Base-by-base conservation (phyloP, 2,888 invertebrate genomes). In the Diploptera punctata region DNA sequence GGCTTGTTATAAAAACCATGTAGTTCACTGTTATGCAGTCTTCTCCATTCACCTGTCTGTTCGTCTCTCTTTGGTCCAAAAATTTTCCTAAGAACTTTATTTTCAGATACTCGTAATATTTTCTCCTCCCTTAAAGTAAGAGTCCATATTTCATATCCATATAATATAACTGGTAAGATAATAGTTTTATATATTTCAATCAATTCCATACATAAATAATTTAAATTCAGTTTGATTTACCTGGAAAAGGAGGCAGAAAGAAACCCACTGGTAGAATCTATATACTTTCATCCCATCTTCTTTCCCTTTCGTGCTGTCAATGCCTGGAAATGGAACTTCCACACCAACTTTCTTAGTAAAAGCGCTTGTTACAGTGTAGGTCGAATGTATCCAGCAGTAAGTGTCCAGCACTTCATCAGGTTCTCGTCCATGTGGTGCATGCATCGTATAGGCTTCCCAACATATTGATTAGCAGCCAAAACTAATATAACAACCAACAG, bases 311-410 rank as follows among this genome's bases (percentile, higher is more conserved):
- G 83, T 78, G 70, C 84, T 79, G 81, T 85, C 81, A 78, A 84
- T 80, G 2, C 83, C 84, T 29, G 82, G 83, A 75, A 82, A 82
- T 1, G 82, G 82, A 2, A 83, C 93, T 78, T 93, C 91, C 75
- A 88, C 87, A 44, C 94, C 94, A 75, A 92, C 90, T 81, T 89
- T 91, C 85, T 93, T 93, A 79, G 88, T 87, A 83, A 93, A 94
- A 7, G 62, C 57, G 1, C 47, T 19, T 31, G 60, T 80, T 76
- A 97, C 89, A 67, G 94, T 93, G 82, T 95, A 97, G 70, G 97
- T 97, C 78, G 95, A 95, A 84, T 96, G 96, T 80, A 97, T 96
- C 97, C 97, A 97, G 84, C 97, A 97, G 83, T 93, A 97, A 52
- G 97, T 97, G 84, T 97, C 95, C 78, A 97, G 85, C 73, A 96